A percentile compares a stretch with the other conserved stretches of the same genome.
Evolutionary conservation across 1,140 invertebrate species (phyloP).

Genomic region (Augochlora pura): DNA sequence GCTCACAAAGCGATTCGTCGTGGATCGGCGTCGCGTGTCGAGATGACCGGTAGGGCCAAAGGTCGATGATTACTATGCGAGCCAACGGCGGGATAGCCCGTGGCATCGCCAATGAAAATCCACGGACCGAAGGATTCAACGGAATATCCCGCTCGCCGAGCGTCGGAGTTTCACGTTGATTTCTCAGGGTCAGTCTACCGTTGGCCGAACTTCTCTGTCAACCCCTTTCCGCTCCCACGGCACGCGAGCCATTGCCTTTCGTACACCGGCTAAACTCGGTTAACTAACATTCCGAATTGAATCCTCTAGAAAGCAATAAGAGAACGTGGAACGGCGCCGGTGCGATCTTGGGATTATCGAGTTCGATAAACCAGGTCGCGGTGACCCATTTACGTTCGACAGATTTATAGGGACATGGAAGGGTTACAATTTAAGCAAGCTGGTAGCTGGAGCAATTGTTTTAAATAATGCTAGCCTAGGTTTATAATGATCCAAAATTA

Average conservation of each 20-base stretch:
- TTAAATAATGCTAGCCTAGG: no score
- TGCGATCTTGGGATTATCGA: not conserved
- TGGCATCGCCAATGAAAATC: not conserved
- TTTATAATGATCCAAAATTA: no score
- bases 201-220: not conserved
- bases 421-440: no score
- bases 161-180: slow-evolving; percentile 23
- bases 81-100: no score
- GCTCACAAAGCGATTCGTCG: no score
- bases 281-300: slow-evolving; percentile 23
- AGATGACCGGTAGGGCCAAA: no score
- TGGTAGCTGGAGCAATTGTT: no score
- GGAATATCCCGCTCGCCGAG: not conserved
- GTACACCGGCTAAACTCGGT: slow-evolving; percentile 19
- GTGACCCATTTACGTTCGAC: no score
- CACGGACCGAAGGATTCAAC: not conserved
- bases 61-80: no score
- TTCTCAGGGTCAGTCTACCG: slow-evolving; percentile 23
- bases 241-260: not conserved
- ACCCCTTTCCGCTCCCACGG: not conserved
- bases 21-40: no score
- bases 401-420: no score
- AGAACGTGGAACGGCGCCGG: not conserved
- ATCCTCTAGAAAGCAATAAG: slow-evolving; percentile 21
- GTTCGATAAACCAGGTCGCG: not conserved